These are phyloP conservation scores for Halcyon chelicuti DNA, from an alignment of 2,797 vertebrate species.

Conservation along the genomic window DNA sequence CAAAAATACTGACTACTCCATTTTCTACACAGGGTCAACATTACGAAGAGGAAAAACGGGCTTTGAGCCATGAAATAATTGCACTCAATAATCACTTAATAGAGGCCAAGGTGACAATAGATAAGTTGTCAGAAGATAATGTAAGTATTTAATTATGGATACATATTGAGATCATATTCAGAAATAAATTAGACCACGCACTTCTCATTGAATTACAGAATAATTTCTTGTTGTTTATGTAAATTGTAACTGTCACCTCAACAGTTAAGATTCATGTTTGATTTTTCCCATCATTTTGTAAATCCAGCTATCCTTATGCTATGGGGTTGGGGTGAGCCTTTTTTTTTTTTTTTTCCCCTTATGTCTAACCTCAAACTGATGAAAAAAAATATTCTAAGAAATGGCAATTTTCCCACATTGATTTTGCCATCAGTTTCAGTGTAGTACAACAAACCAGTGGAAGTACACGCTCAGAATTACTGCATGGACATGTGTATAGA, in stretches of 20 bases:
- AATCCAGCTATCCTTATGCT: neutral
- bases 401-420: neutral
- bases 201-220: neutral
- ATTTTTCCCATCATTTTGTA: neutral
- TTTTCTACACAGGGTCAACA: conserved; percentile 86
- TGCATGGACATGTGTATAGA: neutral
- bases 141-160: conserved; percentile 82
- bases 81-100: conserved; percentile 96
- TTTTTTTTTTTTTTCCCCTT: neutral
- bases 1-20: neutral
- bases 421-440: neutral
- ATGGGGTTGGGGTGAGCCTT: neutral
- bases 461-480: neutral
- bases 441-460: neutral
- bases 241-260: neutral
- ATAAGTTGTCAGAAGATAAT: conserved; percentile 95
- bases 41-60: conserved; percentile 94
- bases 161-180: neutral
- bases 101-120: conserved; percentile 96
- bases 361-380: neutral
- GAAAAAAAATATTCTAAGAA: neutral
- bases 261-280: neutral
- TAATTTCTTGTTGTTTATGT: neutral
- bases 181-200: neutral
- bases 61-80: conserved; percentile 92